Evolutionary conservation across 2,113 vertebrate genomes (phyloP).

Genomic region (Corythoichthys intestinalis): DNA sequence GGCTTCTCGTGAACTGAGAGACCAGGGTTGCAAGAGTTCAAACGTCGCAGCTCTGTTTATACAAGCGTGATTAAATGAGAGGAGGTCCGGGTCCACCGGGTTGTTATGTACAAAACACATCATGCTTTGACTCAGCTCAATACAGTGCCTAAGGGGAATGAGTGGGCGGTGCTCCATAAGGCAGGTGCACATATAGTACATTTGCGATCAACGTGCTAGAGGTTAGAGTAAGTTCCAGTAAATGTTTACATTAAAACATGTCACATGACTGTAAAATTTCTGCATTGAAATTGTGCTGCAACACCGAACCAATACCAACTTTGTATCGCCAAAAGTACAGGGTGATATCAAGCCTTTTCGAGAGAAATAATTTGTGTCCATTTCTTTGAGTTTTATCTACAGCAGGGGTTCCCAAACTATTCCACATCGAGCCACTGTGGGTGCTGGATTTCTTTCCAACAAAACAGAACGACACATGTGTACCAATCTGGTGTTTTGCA

Average conservation of each 20-base stretch:
- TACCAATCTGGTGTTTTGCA: no score
- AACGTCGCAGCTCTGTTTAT: conserved; percentile 38
- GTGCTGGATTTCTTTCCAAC: no score
- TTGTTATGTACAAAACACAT: conserved; percentile 61
- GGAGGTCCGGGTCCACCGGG: conserved; percentile 37
- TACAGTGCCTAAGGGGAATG: conserved; percentile 30
- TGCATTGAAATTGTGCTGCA: background rate
- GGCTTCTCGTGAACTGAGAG: background rate
- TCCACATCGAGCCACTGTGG: no score
- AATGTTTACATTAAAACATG: background rate
- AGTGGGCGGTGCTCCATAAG: conserved; percentile 45
- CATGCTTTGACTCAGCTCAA: conserved; percentile 59
- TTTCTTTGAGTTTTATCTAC: no score
- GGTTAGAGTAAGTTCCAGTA: background rate
- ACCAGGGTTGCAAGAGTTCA: conserved; percentile 31
- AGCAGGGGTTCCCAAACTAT: no score
- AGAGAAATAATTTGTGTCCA: no score
- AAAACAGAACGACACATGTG: no score
- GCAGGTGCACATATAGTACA: conserved; percentile 54
- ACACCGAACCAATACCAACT: background rate
- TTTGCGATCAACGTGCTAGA: background rate
- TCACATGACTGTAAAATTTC: background rate
- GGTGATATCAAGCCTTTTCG: background rate
- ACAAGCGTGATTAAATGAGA: conserved; percentile 39
- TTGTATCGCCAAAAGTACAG: background rate